Percentiles rank a stretch among this genome's conserved stretches.
These are phyloP conservation scores for Leptodactylus fuscus DNA, from an alignment of 2,113 vertebrate species.

Conservation along the genomic window DNA sequence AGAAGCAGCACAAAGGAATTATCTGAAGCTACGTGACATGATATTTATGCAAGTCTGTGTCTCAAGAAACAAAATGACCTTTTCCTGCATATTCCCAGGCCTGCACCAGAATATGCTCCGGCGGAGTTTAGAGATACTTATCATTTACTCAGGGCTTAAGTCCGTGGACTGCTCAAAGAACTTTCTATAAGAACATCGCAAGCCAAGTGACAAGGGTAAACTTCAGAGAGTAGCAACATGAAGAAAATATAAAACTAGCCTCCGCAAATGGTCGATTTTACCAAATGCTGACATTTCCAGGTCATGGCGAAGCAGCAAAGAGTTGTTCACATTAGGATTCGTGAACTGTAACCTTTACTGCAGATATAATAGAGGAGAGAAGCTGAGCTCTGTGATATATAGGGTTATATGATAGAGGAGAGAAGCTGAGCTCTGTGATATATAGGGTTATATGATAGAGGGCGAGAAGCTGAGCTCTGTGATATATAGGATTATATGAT, in stretches of 20 bases:
- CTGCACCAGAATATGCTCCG: neutral
- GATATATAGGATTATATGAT: too few relatives aligned
- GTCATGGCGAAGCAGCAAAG: too few relatives aligned
- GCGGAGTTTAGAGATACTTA: conserved; percentile 10
- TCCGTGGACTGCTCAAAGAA: conserved; percentile 12
- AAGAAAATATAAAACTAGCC: neutral
- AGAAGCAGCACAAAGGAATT: neutral
- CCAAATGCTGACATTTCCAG: neutral
- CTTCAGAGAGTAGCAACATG: neutral
- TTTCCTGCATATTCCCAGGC: conserved; percentile 13
- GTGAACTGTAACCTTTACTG: too few relatives aligned
- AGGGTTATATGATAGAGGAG: too few relatives aligned
- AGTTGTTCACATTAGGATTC: too few relatives aligned
- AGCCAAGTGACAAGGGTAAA: conserved; percentile 16
- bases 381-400: too few relatives aligned
- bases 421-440: too few relatives aligned
- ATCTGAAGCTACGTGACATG: neutral
- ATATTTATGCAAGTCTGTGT: conserved; percentile 29
- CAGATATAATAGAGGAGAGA: too few relatives aligned
- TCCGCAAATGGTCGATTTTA: neutral
- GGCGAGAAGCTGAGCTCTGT: too few relatives aligned
- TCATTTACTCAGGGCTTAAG: conserved; percentile 47
- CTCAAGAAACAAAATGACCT: conserved; percentile 44
- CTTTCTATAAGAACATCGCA: conserved; percentile 16
- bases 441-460: too few relatives aligned